Percentiles rank a stretch among this genome's conserved stretches.
Conservation (phyloP, 2,888 invertebrate species). For the Cosmia trapezina region DNA sequence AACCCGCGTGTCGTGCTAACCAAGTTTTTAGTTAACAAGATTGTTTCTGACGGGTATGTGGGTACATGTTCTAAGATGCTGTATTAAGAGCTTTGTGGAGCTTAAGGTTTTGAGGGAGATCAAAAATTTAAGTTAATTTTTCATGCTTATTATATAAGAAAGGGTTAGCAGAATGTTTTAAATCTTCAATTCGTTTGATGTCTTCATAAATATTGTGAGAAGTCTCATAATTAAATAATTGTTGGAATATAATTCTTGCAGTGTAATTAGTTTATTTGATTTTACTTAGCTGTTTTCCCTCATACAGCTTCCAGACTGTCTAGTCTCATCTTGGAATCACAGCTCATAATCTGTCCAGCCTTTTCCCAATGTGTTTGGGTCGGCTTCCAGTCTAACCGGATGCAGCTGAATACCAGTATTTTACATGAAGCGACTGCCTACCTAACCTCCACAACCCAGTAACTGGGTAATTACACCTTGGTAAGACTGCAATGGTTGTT, state of each 20-base stretch:
- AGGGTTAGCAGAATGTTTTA: not conserved
- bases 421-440: too few species aligned
- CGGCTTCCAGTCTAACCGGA: too few species aligned
- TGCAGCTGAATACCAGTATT: too few species aligned
- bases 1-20: conserved; percentile 51
- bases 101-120: not conserved
- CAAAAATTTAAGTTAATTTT: not conserved
- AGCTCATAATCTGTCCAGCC: too few species aligned
- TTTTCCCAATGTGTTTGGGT: too few species aligned
- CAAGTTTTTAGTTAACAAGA: conserved; percentile 48
- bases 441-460: too few species aligned
- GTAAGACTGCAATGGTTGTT: too few species aligned
- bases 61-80: conserved; percentile 10
- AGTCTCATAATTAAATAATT: not conserved
- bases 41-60: conserved; percentile 11
- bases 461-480: too few species aligned
- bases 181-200: not conserved
- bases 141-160: not conserved
- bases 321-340: not conserved
- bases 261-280: not conserved
- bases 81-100: conserved; percentile 12
- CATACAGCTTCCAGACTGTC: not conserved
- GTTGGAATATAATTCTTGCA: not conserved
- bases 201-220: not conserved
- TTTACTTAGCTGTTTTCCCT: not conserved